Evolutionary conservation across 1,140 invertebrate species (phyloP).

Genomic region (Plodia interpunctella): DNA sequence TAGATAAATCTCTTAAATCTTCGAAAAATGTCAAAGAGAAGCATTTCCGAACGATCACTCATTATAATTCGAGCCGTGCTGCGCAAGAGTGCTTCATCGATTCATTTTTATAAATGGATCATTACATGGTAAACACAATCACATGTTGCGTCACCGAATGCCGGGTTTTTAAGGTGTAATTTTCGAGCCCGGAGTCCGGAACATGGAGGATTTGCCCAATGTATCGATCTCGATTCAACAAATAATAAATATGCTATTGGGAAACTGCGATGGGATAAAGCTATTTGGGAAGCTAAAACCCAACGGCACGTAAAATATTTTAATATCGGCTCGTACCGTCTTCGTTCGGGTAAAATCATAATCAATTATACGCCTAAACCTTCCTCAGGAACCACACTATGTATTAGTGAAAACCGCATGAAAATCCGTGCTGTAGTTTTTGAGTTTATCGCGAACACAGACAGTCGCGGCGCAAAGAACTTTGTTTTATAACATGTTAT

Average conservation of each 20-base stretch:
- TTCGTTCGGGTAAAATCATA: too few relatives aligned
- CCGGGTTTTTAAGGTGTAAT: constrained; percentile 34
- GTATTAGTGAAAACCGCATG: too few relatives aligned
- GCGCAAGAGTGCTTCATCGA: constrained; percentile 35
- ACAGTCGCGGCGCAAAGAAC: too few relatives aligned
- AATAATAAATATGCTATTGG: constrained; percentile 16
- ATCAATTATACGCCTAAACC: too few relatives aligned
- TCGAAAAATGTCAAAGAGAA: constrained; percentile 38
- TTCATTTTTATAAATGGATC: constrained; percentile 43
- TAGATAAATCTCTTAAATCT: background rate
- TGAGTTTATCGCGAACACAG: too few relatives aligned
- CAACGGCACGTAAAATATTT: too few relatives aligned
- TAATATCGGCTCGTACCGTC: too few relatives aligned
- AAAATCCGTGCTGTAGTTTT: too few relatives aligned
- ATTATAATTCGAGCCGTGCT: constrained; percentile 37
- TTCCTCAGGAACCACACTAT: too few relatives aligned
- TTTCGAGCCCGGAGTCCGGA: constrained; percentile 24
- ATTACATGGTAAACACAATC: constrained; percentile 44
- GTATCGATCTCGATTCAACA: constrained; percentile 18
- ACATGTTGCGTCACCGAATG: constrained; percentile 27
- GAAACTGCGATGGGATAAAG: background rate
- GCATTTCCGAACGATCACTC: constrained; percentile 38
- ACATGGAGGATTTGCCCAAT: constrained; percentile 9
- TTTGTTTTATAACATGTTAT: too few relatives aligned
- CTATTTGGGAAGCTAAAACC: too few relatives aligned